Evolutionary conservation across 2,797 vertebrate genomes (phyloP).

Genomic region (Mycteria americana): DNA sequence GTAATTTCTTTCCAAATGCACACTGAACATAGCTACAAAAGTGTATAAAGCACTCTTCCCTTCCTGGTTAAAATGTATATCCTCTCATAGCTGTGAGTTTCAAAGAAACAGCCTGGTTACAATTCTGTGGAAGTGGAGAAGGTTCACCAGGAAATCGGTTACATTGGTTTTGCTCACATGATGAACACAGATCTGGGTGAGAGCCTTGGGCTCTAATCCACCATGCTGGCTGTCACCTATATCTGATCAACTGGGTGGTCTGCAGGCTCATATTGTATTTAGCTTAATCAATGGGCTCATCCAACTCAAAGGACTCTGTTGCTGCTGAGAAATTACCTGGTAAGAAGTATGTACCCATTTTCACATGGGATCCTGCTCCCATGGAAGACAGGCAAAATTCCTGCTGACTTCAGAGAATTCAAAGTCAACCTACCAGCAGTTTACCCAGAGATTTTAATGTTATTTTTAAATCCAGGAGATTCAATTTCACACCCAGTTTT

Average conservation of each 20-base stretch:
- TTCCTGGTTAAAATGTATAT: not conserved
- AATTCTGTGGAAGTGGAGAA: not conserved
- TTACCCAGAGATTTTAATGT: not conserved
- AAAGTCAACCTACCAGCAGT: not conserved
- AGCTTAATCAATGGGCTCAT: not conserved
- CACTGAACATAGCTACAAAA: not conserved
- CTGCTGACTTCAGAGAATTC: not conserved
- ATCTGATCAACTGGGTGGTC: not conserved
- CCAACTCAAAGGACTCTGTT: not conserved
- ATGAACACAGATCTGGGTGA: not conserved
- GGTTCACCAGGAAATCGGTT: not conserved
- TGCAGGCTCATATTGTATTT: not conserved
- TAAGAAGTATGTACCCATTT: not conserved
- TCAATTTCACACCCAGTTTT: not conserved
- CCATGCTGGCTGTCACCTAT: accelerated
- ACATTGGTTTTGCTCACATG: not conserved
- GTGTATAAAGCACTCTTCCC: not conserved
- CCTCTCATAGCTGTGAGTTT: not conserved
- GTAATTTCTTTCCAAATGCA: not conserved
- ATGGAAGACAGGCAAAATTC: not conserved
- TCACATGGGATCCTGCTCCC: not conserved
- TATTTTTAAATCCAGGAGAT: not conserved
- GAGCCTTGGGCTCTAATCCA: not conserved
- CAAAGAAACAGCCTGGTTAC: not conserved
- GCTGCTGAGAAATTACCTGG: not conserved